Percentiles rank a stretch among this genome's conserved stretches.
These are phyloP conservation scores for Emberiza fucata DNA, from an alignment of 2,113 vertebrate species.

Conservation along the genomic window DNA sequence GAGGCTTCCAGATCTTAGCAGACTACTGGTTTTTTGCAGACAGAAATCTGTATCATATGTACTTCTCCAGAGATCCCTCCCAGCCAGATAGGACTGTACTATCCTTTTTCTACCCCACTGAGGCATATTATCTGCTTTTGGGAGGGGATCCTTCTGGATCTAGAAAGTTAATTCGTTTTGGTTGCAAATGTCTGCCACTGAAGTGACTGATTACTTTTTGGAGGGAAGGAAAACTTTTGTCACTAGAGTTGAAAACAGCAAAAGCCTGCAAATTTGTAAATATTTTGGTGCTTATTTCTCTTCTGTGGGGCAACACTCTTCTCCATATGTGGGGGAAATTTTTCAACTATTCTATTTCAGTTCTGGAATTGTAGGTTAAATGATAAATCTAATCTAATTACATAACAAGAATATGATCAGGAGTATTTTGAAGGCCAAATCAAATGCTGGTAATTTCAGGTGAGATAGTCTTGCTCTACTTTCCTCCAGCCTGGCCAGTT, in stretches of 20 bases:
- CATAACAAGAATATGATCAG: neutral
- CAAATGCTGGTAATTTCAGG: neutral
- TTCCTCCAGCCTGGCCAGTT: neutral
- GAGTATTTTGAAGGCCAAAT: neutral
- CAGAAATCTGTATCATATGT: conserved; percentile 4
- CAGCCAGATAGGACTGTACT: neutral
- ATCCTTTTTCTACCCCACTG: neutral
- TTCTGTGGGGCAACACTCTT: neutral
- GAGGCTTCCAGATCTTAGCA: conserved; percentile 34
- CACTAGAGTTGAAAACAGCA: neutral
- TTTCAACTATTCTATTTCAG: neutral
- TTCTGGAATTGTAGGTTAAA: neutral
- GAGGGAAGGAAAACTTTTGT: neutral
- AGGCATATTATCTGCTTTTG: neutral
- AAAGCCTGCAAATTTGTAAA: neutral
- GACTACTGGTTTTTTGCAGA: neutral
- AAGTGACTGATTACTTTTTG: neutral
- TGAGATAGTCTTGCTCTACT: neutral
- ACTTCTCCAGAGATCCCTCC: conserved; percentile 29
- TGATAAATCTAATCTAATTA: neutral
- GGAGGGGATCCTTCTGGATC: conserved; percentile 1
- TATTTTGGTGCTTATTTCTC: neutral
- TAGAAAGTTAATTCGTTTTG: conserved; percentile 36
- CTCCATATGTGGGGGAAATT: neutral
- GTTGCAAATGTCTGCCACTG: neutral